These are phyloP conservation scores for Halcyon senegalensis DNA, from an alignment of 2,113 vertebrate genomes.

Conservation along the genomic window DNA sequence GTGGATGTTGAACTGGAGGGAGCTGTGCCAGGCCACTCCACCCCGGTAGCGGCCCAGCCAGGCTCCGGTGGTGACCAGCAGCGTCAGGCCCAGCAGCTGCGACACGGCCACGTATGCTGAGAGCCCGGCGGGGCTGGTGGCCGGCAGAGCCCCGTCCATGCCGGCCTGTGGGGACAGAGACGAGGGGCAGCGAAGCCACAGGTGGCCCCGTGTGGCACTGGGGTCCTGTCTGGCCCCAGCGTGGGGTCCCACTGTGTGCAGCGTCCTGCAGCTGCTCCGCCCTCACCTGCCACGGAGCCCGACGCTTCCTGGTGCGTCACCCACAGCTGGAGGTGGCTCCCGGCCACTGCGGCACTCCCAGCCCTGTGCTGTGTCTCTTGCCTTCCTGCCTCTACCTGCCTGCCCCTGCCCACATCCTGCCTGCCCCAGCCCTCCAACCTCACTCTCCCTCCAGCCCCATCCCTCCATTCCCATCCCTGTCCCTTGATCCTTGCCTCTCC, in stretches of 20 bases:
- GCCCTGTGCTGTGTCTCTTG: background rate
- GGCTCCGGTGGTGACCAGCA: slow-evolving; percentile 82
- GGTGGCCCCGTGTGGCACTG: background rate
- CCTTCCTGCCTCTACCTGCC: background rate
- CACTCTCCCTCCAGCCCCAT: background rate
- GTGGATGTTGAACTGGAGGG: slow-evolving; percentile 88
- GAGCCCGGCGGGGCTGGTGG: slow-evolving; percentile 50
- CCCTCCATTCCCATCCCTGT: background rate
- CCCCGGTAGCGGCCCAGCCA: slow-evolving; percentile 91
- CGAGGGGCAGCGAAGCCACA: background rate
- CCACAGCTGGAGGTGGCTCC: background rate
- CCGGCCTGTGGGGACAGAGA: background rate
- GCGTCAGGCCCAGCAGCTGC: slow-evolving; percentile 85
- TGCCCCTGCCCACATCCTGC: background rate
- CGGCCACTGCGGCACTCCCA: background rate
- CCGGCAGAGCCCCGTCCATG: slow-evolving; percentile 74
- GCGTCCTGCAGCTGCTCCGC: background rate
- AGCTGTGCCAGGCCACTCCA: slow-evolving; percentile 87
- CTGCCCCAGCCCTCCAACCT: background rate
- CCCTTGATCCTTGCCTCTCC: background rate
- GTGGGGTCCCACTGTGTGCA: background rate
- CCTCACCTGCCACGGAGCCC: background rate
- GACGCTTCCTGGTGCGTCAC: slow-evolving; percentile 11
- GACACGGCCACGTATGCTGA: slow-evolving; percentile 81
- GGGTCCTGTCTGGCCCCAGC: background rate